phyloP scores from a whole-genome alignment of 2,113 vertebrate genomes.

The Oncorhynchus nerka region DNA sequence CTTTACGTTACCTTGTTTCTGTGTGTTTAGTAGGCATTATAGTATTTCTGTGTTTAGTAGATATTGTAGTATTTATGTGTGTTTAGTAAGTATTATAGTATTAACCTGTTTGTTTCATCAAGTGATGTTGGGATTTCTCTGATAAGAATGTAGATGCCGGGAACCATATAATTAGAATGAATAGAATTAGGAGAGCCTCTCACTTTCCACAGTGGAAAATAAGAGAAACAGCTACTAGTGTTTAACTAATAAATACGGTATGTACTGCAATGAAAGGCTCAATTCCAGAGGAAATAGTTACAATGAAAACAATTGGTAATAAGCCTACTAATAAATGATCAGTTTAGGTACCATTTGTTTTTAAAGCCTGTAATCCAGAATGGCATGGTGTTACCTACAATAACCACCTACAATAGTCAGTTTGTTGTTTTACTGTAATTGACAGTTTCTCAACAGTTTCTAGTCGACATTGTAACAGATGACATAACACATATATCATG shows the following conservation, averaged over 20 bases:
- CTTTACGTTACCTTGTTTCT: conserved; percentile 59
- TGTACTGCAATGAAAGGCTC: conserved; percentile 43
- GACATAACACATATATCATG: conserved; percentile 54
- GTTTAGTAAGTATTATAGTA: background rate
- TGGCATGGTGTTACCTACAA: conserved; percentile 62
- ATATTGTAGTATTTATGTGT: conserved; percentile 57
- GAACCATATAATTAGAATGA: background rate
- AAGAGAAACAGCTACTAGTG: conserved; percentile 8
- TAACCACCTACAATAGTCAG: conserved; percentile 7
- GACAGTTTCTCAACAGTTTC: conserved; percentile 35
- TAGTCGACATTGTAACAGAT: conserved; percentile 31
- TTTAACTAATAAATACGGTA: conserved; percentile 42
- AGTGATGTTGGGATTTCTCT: background rate
- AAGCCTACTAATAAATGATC: conserved; percentile 27
- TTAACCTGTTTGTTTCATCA: background rate
- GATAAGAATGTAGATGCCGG: background rate
- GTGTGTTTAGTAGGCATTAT: conserved; percentile 49
- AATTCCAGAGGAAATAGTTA: conserved; percentile 25
- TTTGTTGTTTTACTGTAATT: background rate
- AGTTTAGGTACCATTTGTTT: background rate
- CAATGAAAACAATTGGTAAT: conserved; percentile 15
- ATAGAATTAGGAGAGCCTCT: background rate
- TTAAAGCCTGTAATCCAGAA: background rate
- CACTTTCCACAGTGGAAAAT: background rate
- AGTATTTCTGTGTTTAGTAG: conserved; percentile 64